A percentile compares a stretch with the other conserved stretches of the same genome.
These are phyloP conservation scores for Onychomys leucogaster DNA, from an alignment of 2,797 vertebrate genomes.

Conservation along the genomic window DNA sequence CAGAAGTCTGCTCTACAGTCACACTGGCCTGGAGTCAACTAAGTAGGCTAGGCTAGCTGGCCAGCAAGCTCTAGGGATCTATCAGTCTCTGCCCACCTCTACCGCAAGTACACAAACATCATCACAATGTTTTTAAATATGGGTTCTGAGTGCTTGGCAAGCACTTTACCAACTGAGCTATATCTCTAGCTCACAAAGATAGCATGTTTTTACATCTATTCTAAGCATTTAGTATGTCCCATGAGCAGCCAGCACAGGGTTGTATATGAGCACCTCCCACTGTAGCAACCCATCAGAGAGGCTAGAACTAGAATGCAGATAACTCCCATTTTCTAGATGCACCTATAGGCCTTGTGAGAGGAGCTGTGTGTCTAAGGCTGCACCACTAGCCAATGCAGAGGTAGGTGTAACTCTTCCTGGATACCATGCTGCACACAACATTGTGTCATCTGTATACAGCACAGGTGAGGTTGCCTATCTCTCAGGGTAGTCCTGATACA, in stretches of 20 bases:
- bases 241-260: accelerated
- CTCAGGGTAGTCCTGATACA: neutral
- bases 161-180: neutral
- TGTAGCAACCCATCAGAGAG: neutral
- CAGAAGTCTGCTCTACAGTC: neutral
- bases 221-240: neutral
- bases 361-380: too few relatives aligned
- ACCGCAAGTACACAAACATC: neutral
- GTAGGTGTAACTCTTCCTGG: neutral
- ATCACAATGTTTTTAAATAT: neutral
- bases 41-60: neutral
- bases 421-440: accelerated
- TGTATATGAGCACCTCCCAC: neutral
- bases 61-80: neutral
- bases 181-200: neutral
- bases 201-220: too few relatives aligned
- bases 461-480: neutral
- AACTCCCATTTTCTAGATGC: neutral
- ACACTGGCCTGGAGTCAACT: neutral
- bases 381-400: accelerated
- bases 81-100: neutral
- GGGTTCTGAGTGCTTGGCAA: neutral
- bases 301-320: neutral
- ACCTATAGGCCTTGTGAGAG: neutral
- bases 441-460: neutral